These are phyloP conservation scores for Triops longicaudatus DNA, from an alignment of 1,140 invertebrate genomes.

Conservation along the genomic window DNA sequence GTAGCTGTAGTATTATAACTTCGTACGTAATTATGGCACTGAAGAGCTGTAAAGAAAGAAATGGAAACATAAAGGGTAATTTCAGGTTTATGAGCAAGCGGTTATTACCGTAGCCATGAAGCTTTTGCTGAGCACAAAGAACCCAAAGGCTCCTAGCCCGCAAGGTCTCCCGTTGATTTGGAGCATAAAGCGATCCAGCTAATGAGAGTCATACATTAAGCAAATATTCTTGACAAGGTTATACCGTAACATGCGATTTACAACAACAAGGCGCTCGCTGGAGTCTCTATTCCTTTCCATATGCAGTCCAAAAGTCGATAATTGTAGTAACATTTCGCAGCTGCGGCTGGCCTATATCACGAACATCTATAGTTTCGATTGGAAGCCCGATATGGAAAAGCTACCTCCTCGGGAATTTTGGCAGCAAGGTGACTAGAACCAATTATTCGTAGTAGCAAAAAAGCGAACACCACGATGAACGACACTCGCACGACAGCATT, in stretches of 20 bases:
- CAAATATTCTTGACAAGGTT: not conserved
- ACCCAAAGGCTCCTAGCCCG: not conserved
- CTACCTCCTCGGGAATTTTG: not conserved
- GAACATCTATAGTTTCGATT: not conserved
- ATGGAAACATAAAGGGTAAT: not conserved
- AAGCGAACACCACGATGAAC: not conserved
- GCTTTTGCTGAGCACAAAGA: not conserved
- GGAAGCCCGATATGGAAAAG: not conserved
- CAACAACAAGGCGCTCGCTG: not conserved
- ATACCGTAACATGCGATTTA: not conserved
- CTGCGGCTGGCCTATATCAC: not conserved
- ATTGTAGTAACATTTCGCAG: not conserved
- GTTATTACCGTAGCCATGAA: not conserved
- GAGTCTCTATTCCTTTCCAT: not conserved
- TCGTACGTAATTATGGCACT: not conserved
- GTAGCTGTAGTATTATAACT: slow-evolving; percentile 1
- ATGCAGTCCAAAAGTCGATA: not conserved
- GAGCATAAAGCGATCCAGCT: not conserved
- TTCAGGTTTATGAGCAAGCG: not conserved
- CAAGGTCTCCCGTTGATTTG: not conserved
- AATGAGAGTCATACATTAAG: not conserved
- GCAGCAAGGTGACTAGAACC: not conserved
- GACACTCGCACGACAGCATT: not conserved
- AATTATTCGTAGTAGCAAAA: not conserved
- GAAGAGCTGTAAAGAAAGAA: not conserved